Evolutionary conservation across 2,113 vertebrate genomes (phyloP), one percentile per base, ranked within the genome.

Genomic region (Dendropsophus ebraccatus): DNA sequence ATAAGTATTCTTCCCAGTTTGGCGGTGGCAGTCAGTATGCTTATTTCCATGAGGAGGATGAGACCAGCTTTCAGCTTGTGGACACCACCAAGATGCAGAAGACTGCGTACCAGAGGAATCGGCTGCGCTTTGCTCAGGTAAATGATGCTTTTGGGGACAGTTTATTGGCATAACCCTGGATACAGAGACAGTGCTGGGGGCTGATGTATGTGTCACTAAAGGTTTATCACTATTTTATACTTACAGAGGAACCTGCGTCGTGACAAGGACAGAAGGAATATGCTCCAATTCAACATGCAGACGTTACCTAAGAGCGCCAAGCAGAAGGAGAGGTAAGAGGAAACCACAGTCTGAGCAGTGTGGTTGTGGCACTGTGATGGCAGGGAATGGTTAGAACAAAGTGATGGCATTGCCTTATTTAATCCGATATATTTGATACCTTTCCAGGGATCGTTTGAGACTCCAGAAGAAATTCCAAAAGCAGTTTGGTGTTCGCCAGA

Each of bases 381-480:
- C 30, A 88, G 30, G 16, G 1, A 5, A 60, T 58, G 52, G 49
- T 8, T 25, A 49, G 23, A 25, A 25, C 4, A 25, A 19, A 4
- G 4, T n/a, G 47, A 73, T n/a, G 3, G 67, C 67, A 23, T 2
- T 70, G 23, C 17, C 5, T 70, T 17, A 41, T 41, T 1, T 41
- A 70, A 19, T 70, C 21, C 11, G 2, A 82, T 16, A 14, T 60
- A 37, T 2, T 70, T 9, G 13, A 87, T 7, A 25, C 2, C 0
- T 0, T 91, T 91, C 56, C 87, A 99, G 98, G 89, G 98, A 99
- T 90, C 96, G 98, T 16, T 95, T 99, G 91, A 96, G 97, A 0
- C 92, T 99, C 70, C 98, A 99, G 89, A 99, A 99, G 91, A 99
- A 99, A 91, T 99, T 99, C 88, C 98, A 99, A 90, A 99, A 99